Percentiles rank a stretch among this genome's conserved stretches.
Evolutionary conservation across 2,797 vertebrate genomes (phyloP).

Genomic region (Neosalanx taihuensis): DNA sequence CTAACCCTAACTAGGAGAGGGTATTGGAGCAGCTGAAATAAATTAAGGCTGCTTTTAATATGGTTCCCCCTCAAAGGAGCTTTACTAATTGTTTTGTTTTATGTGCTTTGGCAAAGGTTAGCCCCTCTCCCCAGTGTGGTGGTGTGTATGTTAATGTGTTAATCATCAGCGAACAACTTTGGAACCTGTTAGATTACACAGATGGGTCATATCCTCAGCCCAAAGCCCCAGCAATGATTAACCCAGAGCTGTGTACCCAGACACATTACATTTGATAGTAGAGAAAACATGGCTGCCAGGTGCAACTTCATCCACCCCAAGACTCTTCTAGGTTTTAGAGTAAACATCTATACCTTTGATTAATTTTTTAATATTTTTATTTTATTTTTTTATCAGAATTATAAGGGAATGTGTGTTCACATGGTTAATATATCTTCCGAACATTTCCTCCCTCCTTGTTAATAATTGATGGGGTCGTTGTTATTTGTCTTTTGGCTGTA

Average conservation of each 20-base stretch:
- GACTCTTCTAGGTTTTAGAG: not conserved
- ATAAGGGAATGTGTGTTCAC: constrained; percentile 23
- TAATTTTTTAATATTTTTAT: constrained; percentile 10
- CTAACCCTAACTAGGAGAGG: not conserved
- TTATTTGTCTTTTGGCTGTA: constrained; percentile 24
- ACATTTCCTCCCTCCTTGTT: constrained; percentile 32
- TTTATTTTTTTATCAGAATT: constrained; percentile 6
- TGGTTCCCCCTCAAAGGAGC: constrained; percentile 18
- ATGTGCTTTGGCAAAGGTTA: constrained; percentile 19
- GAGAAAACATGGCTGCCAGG: constrained; percentile 22
- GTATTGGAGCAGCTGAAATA: constrained; percentile 4
- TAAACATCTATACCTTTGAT: constrained; percentile 12
- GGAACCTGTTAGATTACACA: constrained; percentile 37
- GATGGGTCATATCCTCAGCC: constrained; percentile 35
- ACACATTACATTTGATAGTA: constrained; percentile 19
- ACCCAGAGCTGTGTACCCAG: constrained; percentile 42
- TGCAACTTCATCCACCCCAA: not conserved
- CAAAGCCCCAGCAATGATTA: constrained; percentile 57
- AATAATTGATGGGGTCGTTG: constrained; percentile 43
- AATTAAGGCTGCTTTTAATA: constrained; percentile 21
- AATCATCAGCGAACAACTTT: constrained; percentile 52
- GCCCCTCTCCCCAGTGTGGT: constrained; percentile 16
- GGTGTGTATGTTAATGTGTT: constrained; percentile 29
- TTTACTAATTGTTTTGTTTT: constrained; percentile 39
- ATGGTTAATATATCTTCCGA: constrained; percentile 32